Conservation (phyloP, 2,113 vertebrate genomes). For the Paralichthys olivaceus region DNA sequence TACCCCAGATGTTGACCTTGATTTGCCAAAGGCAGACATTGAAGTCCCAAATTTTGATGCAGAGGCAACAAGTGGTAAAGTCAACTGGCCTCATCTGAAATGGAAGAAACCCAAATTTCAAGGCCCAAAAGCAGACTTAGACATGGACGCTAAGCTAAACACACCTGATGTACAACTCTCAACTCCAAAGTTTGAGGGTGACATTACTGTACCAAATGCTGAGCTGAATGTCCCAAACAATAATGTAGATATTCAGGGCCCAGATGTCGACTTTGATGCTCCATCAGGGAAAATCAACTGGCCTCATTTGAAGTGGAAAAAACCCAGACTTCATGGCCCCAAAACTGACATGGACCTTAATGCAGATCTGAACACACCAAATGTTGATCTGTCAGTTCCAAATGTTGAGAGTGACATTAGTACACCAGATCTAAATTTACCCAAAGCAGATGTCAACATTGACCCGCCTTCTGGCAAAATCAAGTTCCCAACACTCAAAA, state of each 20-base stretch:
- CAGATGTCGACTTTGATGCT: slow-evolving; percentile 55
- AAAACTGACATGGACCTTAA: slow-evolving; percentile 53
- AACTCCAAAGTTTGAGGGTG: slow-evolving; percentile 60
- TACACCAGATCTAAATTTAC: slow-evolving; percentile 49
- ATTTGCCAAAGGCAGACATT: slow-evolving; percentile 49
- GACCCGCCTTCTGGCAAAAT: slow-evolving; percentile 48
- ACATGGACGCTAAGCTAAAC: slow-evolving; percentile 44
- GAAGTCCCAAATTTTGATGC: slow-evolving; percentile 38
- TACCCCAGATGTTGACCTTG: slow-evolving; percentile 55
- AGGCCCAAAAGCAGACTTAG: slow-evolving; percentile 56
- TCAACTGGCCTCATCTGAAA: slow-evolving; percentile 71
- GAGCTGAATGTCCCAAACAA: slow-evolving; percentile 64
- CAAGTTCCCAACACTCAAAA: slow-evolving; percentile 64
- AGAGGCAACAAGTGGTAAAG: slow-evolving; percentile 47
- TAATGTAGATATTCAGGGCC: neutral
- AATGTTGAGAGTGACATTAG: slow-evolving; percentile 56
- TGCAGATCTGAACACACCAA: slow-evolving; percentile 52
- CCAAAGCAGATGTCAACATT: slow-evolving; percentile 6
- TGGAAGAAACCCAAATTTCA: slow-evolving; percentile 62
- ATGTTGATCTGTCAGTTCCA: slow-evolving; percentile 61
- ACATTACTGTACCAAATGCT: slow-evolving; percentile 57
- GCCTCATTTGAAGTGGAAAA: slow-evolving; percentile 67
- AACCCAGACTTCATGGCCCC: slow-evolving; percentile 55
- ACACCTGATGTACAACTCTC: slow-evolving; percentile 56
- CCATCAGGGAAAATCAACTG: slow-evolving; percentile 64